Conservation (phyloP, 35 echinoderm and acorn worm species). For the Patiria miniata region DNA sequence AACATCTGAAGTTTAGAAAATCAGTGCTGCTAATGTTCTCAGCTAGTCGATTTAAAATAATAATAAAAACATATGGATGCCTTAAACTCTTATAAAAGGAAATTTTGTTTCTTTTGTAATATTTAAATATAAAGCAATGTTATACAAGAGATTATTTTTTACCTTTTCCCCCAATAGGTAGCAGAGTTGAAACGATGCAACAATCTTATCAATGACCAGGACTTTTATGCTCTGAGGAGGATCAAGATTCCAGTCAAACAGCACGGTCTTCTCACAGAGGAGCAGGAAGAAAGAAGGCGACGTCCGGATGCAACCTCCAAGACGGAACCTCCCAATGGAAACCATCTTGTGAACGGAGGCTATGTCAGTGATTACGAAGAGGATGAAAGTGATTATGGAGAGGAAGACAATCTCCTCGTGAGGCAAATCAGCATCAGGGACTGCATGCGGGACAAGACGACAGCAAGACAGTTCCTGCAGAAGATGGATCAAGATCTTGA, state of each 20-base stretch:
- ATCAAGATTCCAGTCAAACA: conserved; percentile 73
- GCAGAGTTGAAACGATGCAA: conserved; percentile 77
- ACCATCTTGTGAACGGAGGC: conserved; percentile 20
- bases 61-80: too few species aligned
- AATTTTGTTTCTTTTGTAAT: too few species aligned
- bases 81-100: too few species aligned
- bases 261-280: conserved; percentile 64
- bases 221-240: conserved; percentile 57
- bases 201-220: conserved; percentile 76
- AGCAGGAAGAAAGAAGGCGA: conserved; percentile 46
- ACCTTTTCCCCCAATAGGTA: conserved; percentile 45
- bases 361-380: background rate
- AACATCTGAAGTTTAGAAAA: too few species aligned
- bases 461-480: conserved; percentile 52
- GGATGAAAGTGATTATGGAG: conserved; percentile 34
- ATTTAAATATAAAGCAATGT: too few species aligned
- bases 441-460: conserved; percentile 46
- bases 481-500: conserved; percentile 78
- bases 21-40: too few species aligned
- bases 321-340: background rate
- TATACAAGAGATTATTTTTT: background rate
- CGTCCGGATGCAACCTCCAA: background rate
- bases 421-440: conserved; percentile 74
- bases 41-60: too few species aligned
- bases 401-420: conserved; percentile 40